phyloP scores from a whole-genome alignment of 2,113 vertebrate species.

The Ictalurus furcatus region DNA sequence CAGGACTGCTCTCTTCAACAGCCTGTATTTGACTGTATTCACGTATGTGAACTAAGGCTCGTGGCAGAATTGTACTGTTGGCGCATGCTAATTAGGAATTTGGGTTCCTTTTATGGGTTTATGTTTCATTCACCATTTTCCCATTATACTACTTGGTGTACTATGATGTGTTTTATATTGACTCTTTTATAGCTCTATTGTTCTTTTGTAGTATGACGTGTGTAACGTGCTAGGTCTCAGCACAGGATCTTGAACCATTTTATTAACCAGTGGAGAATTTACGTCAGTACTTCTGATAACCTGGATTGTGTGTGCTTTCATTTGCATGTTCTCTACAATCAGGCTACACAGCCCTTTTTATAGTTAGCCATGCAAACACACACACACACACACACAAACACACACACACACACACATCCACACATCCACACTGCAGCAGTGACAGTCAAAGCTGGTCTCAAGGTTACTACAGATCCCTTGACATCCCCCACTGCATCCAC shows the following conservation, averaged over 20 bases:
- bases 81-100: not conserved
- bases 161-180: not conserved
- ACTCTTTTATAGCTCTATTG: not conserved
- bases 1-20: not conserved
- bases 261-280: not conserved
- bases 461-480: constrained; percentile 46
- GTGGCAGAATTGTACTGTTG: not conserved
- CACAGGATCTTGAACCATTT: not conserved
- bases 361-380: not conserved
- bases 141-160: not conserved
- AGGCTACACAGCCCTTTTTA: not conserved
- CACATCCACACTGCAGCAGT: constrained; percentile 21
- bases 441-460: constrained; percentile 43
- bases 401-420: not conserved
- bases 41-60: not conserved
- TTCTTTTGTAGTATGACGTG: not conserved
- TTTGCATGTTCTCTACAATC: not conserved
- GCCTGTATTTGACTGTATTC: not conserved
- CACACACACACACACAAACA: constrained; percentile 2
- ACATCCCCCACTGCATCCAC: constrained; percentile 32
- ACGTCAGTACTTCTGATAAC: not conserved
- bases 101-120: not conserved
- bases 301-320: not conserved
- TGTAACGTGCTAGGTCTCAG: not conserved
- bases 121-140: not conserved